Percentiles rank a stretch among this genome's conserved stretches.
Conservation (phyloP, 2,888 invertebrate species). For the Xylota sylvarum region DNA sequence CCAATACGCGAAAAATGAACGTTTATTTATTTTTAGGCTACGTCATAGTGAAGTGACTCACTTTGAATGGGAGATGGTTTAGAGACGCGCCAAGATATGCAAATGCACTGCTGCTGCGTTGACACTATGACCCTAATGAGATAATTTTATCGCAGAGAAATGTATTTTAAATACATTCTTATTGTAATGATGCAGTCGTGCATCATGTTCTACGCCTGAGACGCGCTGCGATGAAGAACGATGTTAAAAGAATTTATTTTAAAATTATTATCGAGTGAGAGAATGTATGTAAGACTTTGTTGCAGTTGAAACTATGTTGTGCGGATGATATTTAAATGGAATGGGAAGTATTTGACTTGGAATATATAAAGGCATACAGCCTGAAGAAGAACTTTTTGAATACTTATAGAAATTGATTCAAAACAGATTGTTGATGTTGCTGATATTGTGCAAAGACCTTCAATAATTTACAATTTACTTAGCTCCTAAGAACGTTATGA, state of each 20-base stretch:
- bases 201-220: neutral
- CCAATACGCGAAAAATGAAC: conserved; percentile 24
- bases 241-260: neutral
- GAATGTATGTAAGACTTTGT: conserved; percentile 8
- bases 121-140: conserved; percentile 22
- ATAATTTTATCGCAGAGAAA: conserved; percentile 34
- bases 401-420: neutral
- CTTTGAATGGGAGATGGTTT: conserved; percentile 13
- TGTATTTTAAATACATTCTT: conserved; percentile 10
- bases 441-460: neutral
- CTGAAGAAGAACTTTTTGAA: neutral
- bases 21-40: conserved; percentile 40
- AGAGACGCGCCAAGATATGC: conserved; percentile 32
- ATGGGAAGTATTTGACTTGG: conserved; percentile 5
- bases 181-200: neutral
- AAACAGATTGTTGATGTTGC: neutral
- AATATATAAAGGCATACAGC: neutral
- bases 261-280: conserved; percentile 23
- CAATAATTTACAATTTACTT: too few relatives aligned
- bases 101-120: conserved; percentile 29
- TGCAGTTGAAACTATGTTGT: neutral
- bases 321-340: neutral
- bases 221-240: neutral
- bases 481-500: too few relatives aligned
- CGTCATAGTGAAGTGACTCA: conserved; percentile 30